A percentile compares a stretch with the other conserved stretches of the same genome.
Conservation (phyloP, 1,140 invertebrate genomes). For the Thereuonema tuberculata region DNA sequence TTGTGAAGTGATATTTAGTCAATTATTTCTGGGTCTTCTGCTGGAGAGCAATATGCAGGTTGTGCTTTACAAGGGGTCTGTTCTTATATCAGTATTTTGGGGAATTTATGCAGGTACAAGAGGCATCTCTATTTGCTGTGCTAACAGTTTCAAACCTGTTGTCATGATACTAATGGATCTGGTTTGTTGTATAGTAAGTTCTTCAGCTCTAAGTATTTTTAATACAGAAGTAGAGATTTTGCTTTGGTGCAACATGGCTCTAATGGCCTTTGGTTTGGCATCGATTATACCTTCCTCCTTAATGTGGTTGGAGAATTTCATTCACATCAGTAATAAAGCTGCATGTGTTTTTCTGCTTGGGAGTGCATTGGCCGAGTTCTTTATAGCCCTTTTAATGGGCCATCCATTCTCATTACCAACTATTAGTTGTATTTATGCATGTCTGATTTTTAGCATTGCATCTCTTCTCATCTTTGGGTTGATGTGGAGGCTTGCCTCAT, state of each 20-base stretch:
- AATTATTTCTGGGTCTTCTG: slow-evolving; percentile 32
- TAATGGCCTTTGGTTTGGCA: slow-evolving; percentile 36
- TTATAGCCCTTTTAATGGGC: neutral
- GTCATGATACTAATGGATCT: slow-evolving; percentile 31
- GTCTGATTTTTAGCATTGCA: neutral
- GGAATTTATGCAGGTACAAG: slow-evolving; percentile 34
- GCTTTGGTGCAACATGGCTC: slow-evolving; percentile 25
- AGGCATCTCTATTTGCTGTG: slow-evolving; percentile 33
- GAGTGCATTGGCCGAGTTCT: neutral
- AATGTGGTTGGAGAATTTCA: slow-evolving; percentile 36
- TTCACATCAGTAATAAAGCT: slow-evolving; percentile 31
- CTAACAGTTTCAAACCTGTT: slow-evolving; percentile 27
- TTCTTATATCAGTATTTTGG: slow-evolving; percentile 36
- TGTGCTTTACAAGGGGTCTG: slow-evolving; percentile 27
- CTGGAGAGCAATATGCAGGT: slow-evolving; percentile 24
- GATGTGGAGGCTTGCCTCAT: neutral
- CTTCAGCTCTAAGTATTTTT: slow-evolving; percentile 29
- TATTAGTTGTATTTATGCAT: neutral
- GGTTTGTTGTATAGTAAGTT: slow-evolving; percentile 27
- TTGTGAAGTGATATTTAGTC: slow-evolving; percentile 36
- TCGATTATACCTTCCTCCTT: slow-evolving; percentile 37
- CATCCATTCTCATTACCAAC: neutral
- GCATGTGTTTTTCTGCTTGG: neutral
- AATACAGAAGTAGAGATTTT: slow-evolving; percentile 22
- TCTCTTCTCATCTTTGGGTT: neutral